These are phyloP conservation scores for Rhodeus uyekii DNA, from an alignment of 2,797 vertebrate species.

Conservation along the genomic window DNA sequence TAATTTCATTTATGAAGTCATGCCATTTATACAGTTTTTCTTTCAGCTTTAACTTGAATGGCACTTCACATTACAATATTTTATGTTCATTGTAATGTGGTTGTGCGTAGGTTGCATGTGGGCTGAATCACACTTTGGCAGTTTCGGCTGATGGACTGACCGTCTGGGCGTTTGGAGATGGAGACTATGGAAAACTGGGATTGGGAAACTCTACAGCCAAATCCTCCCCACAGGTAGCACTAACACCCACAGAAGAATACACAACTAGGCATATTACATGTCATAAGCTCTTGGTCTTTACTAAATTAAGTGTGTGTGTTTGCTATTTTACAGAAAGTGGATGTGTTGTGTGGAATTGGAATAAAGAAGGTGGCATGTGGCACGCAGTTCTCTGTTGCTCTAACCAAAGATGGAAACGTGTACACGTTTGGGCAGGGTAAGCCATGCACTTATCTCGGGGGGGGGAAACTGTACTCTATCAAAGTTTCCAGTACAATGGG, in stretches of 20 bases:
- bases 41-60: not conserved
- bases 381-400: conserved; percentile 80
- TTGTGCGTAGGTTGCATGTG: conserved; percentile 77
- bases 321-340: conserved; percentile 75
- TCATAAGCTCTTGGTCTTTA: not conserved
- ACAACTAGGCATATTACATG: not conserved
- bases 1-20: too few relatives aligned
- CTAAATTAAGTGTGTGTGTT: not conserved
- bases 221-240: conserved; percentile 79
- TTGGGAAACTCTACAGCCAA: conserved; percentile 80
- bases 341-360: conserved; percentile 79
- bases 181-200: conserved; percentile 83
- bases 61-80: not conserved
- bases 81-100: not conserved
- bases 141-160: conserved; percentile 78
- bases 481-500: not conserved
- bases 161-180: conserved; percentile 84
- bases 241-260: not conserved
- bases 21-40: not conserved
- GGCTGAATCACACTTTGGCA: conserved; percentile 81
- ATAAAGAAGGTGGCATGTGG: conserved; percentile 81
- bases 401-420: conserved; percentile 78
- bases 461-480: not conserved
- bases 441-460: not conserved
- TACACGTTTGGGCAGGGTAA: conserved; percentile 85